Evolutionary conservation across 2,113 vertebrate genomes (phyloP).

Genomic region (Tor tambroides): DNA sequence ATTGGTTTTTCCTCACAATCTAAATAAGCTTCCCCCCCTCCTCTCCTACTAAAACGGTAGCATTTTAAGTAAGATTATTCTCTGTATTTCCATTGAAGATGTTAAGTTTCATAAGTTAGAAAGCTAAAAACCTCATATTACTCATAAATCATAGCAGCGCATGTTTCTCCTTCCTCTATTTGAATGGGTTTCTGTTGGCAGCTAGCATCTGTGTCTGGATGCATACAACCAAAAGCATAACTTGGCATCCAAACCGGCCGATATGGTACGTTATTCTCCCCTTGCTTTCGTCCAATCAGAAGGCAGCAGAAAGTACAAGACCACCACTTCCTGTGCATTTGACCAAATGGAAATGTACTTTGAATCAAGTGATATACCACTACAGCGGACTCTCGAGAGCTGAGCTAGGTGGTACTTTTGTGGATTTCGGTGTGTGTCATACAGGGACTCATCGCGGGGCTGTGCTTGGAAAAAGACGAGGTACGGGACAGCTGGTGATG

Average conservation of each 20-base stretch:
- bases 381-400: background rate
- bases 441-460: background rate
- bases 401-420: background rate
- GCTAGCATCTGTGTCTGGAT: slow-evolving; percentile 46
- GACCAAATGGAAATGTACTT: background rate
- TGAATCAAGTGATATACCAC: background rate
- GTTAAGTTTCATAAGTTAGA: slow-evolving; percentile 43
- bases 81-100: slow-evolving; percentile 62
- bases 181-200: slow-evolving; percentile 49
- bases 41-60: slow-evolving; percentile 74
- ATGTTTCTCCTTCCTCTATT: slow-evolving; percentile 31
- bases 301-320: background rate
- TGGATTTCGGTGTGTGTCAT: background rate
- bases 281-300: background rate
- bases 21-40: slow-evolving; percentile 84
- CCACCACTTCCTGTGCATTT: background rate
- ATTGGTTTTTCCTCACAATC: slow-evolving; percentile 67
- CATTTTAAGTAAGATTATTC: slow-evolving; percentile 65
- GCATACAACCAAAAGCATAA: slow-evolving; percentile 28
- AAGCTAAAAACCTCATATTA: slow-evolving; percentile 58
- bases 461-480: background rate
- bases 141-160: slow-evolving; percentile 60
- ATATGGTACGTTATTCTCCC: slow-evolving; percentile 40
- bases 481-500: slow-evolving; percentile 24
- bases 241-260: slow-evolving; percentile 13